Evolutionary conservation across 2,888 invertebrate species (phyloP).

Genomic region (Spodoptera picta): DNA sequence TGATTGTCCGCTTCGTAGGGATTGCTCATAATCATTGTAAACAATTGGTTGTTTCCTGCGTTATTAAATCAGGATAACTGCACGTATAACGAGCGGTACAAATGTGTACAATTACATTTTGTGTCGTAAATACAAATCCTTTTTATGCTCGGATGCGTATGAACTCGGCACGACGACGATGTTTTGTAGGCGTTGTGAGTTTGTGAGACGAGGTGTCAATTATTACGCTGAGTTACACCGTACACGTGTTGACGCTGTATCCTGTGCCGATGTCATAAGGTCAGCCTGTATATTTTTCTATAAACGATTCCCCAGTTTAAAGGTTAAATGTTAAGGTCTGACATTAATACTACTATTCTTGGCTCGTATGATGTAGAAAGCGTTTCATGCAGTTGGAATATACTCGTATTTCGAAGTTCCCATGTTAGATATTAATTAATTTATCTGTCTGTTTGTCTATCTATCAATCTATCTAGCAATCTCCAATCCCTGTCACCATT

Average conservation of each 20-base stretch:
- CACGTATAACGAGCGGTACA: conserved; percentile 44
- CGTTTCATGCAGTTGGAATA: too few species aligned
- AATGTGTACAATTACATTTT: conserved; percentile 54
- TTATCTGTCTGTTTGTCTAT: too few species aligned
- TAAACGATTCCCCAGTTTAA: conserved; percentile 13
- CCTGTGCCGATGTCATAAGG: conserved; percentile 32
- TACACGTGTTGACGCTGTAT: conserved; percentile 36
- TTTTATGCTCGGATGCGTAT: conserved; percentile 46
- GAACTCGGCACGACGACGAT: conserved; percentile 9
- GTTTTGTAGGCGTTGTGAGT: conserved; percentile 24
- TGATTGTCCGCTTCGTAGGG: conserved; percentile 29
- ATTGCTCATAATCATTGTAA: conserved; percentile 56
- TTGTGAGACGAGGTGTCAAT: conserved; percentile 30
- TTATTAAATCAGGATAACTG: conserved; percentile 60
- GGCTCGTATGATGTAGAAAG: too few species aligned
- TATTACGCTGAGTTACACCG: conserved; percentile 34
- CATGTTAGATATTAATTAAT: too few species aligned
- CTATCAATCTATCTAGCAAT: too few species aligned
- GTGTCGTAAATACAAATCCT: conserved; percentile 49
- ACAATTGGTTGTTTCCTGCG: conserved; percentile 58
- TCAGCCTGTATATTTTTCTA: conserved; percentile 24
- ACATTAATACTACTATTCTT: too few species aligned
- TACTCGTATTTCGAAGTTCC: too few species aligned
- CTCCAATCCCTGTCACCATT: too few species aligned
- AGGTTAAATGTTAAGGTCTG: conserved; percentile 26